Percentiles rank a stretch among this genome's conserved stretches.
These are phyloP conservation scores for Pipra filicauda DNA, from an alignment of 2,113 vertebrate genomes.

Conservation along the genomic window DNA sequence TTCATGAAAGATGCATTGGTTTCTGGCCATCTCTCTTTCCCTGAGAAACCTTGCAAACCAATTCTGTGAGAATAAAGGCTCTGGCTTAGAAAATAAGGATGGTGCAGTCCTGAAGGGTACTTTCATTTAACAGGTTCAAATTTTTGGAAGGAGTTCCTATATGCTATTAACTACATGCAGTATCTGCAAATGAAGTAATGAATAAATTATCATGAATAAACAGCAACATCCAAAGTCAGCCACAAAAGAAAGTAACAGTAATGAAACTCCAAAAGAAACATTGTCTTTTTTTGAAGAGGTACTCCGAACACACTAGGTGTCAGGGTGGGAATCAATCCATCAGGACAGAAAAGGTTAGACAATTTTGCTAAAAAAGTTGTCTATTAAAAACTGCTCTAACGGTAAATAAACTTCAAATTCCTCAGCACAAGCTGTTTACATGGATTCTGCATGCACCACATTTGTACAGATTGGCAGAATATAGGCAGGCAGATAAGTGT, in stretches of 20 bases:
- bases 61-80: neutral
- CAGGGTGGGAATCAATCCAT: neutral
- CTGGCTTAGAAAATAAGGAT: neutral
- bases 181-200: conserved; percentile 3
- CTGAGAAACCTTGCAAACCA: neutral
- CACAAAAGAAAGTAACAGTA: neutral
- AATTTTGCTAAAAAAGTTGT: neutral
- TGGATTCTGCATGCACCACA: neutral
- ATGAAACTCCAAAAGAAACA: neutral
- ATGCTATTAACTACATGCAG: neutral
- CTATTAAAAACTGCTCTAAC: neutral
- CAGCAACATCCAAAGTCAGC: neutral
- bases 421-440: neutral
- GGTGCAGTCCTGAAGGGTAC: neutral
- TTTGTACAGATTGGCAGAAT: neutral
- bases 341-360: neutral
- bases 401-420: neutral
- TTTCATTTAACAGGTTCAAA: neutral
- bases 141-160: neutral
- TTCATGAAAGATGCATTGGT: neutral
- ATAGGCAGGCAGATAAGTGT: neutral
- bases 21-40: neutral
- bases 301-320: neutral
- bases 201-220: conserved; percentile 44
- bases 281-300: neutral